Conservation (phyloP, 1,140 invertebrate species). For the Polypedilum pembai region DNA sequence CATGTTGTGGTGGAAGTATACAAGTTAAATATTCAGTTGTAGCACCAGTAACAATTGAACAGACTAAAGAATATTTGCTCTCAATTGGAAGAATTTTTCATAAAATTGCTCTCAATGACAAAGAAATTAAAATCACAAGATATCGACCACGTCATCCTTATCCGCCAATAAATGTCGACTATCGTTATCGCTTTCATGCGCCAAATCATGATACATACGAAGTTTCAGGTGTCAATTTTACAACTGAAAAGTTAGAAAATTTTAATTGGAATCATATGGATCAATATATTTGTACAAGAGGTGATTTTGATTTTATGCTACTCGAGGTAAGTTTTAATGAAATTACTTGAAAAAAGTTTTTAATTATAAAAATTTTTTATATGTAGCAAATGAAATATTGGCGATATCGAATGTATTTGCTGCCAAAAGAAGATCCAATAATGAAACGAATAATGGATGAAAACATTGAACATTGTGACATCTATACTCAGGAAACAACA, state of each 20-base stretch:
- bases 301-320: slow-evolving; percentile 81
- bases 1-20: slow-evolving; percentile 44
- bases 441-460: slow-evolving; percentile 63
- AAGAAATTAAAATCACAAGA: slow-evolving; percentile 83
- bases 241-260: slow-evolving; percentile 88
- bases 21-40: slow-evolving; percentile 33
- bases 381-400: slow-evolving; percentile 81
- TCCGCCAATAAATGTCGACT: slow-evolving; percentile 81
- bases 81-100: slow-evolving; percentile 96
- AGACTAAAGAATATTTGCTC: slow-evolving; percentile 66
- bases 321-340: slow-evolving; percentile 62
- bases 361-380: no score
- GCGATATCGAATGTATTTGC: slow-evolving; percentile 81
- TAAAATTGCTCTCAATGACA: slow-evolving; percentile 72
- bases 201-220: slow-evolving; percentile 90
- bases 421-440: slow-evolving; percentile 66
- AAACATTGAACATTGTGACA: slow-evolving; percentile 69
- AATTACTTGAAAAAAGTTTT: background rate
- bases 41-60: slow-evolving; percentile 45
- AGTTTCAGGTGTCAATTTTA: slow-evolving; percentile 90
- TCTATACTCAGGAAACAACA: slow-evolving; percentile 55
- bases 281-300: slow-evolving; percentile 89
- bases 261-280: slow-evolving; percentile 98
- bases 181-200: slow-evolving; percentile 85
- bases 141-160: slow-evolving; percentile 90